phyloP scores from a whole-genome alignment of 35 echinoderm and acorn worm species.

The Apostichopus parvimensis region DNA sequence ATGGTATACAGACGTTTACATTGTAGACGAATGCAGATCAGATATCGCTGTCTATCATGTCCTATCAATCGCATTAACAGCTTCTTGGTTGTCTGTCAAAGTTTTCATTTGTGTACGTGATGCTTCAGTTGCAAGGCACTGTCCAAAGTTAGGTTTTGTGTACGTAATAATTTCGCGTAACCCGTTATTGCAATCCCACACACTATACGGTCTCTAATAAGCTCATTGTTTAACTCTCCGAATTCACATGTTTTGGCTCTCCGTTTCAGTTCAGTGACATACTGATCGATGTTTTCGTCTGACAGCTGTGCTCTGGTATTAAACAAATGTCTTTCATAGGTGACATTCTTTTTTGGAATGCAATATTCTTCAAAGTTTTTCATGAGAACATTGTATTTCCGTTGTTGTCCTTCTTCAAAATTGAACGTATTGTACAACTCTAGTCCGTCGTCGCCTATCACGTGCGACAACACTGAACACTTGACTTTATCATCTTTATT shows the following conservation, averaged over 20 bases:
- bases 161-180: too few species aligned
- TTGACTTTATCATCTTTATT: too few species aligned
- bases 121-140: too few species aligned
- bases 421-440: constrained; percentile 46
- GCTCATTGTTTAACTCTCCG: constrained; percentile 4
- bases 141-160: too few species aligned
- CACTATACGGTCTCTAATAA: constrained; percentile 46
- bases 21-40: too few species aligned
- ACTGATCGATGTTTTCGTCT: constrained; percentile 40
- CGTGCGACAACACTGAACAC: not conserved
- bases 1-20: too few species aligned
- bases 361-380: constrained; percentile 11
- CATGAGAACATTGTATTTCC: too few species aligned
- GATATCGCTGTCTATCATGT: too few species aligned
- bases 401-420: not conserved
- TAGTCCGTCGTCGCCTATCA: constrained; percentile 5
- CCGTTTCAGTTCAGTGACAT: constrained; percentile 21
- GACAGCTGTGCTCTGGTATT: not conserved
- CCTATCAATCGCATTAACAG: too few species aligned
- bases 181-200: constrained; percentile 15
- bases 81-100: too few species aligned
- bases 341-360: constrained; percentile 33
- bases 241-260: constrained; percentile 20
- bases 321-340: constrained; percentile 35
- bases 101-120: too few species aligned